Evolutionary conservation across 2,797 vertebrate genomes (phyloP).

Genomic region (Eulemur albifrons): DNA sequence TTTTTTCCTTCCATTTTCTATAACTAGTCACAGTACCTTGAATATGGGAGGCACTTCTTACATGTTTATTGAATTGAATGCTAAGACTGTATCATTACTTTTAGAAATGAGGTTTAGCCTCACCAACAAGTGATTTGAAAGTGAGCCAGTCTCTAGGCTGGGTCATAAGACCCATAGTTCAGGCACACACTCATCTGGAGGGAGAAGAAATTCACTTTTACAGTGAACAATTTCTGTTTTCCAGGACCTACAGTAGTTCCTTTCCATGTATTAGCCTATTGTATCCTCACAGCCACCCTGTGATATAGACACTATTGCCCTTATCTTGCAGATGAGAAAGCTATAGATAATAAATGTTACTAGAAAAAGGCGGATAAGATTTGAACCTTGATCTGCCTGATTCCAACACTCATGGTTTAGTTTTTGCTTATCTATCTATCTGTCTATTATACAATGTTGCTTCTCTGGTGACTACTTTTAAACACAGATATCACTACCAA

Average conservation of each 20-base stretch:
- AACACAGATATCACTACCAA: background rate
- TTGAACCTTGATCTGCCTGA: background rate
- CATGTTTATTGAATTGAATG: background rate
- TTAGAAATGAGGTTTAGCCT: background rate
- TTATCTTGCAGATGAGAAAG: background rate
- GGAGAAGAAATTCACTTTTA: background rate
- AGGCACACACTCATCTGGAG: background rate
- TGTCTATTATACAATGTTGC: background rate
- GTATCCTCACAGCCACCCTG: background rate
- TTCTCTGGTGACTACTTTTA: background rate
- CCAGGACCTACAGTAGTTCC: too few relatives aligned
- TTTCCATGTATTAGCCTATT: background rate
- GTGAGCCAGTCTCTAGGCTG: background rate
- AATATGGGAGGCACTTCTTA: background rate
- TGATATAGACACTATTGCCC: background rate
- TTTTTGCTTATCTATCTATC: background rate
- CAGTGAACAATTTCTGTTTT: background rate
- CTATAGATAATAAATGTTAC: background rate
- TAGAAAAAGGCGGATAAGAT: background rate
- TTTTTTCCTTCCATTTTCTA: constrained; percentile 26
- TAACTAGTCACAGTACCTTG: background rate
- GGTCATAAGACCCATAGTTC: background rate
- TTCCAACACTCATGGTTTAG: background rate
- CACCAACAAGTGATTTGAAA: background rate
- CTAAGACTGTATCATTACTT: background rate